Conservation (phyloP, 2,797 vertebrate genomes). For the Xenopus petersii region DNA sequence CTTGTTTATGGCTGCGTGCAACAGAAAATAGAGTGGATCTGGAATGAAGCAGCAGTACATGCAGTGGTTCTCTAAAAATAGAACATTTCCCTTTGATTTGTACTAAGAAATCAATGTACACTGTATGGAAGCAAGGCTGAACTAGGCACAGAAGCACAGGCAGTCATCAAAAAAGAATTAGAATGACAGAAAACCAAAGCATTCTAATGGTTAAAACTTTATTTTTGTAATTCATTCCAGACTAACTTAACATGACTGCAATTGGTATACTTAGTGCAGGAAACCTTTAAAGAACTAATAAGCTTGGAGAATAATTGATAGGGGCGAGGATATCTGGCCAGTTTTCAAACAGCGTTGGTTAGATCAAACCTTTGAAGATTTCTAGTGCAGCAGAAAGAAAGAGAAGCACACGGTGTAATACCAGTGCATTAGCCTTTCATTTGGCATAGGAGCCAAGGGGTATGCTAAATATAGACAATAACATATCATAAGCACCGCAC, state of each 20-base stretch:
- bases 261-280: slow-evolving; percentile 1
- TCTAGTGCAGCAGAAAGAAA: slow-evolving; percentile 11
- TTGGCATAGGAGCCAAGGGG: slow-evolving; percentile 23
- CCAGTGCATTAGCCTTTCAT: slow-evolving; percentile 26
- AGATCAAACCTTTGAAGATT: not conserved
- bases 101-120: too few species aligned
- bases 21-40: too few species aligned
- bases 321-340: not conserved
- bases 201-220: too few species aligned
- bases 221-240: not conserved
- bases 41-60: too few species aligned
- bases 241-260: not conserved
- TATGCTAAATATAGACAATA: slow-evolving; percentile 15
- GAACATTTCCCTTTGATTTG: too few species aligned
- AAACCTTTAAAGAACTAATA: slow-evolving; percentile 3
- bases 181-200: too few species aligned
- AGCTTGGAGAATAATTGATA: not conserved
- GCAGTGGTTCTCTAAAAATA: too few species aligned
- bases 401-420: slow-evolving; percentile 3
- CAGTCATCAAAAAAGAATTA: too few species aligned
- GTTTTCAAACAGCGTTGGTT: not conserved
- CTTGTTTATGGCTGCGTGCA: too few species aligned
- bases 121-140: too few species aligned
- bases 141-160: too few species aligned
- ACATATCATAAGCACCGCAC: not conserved